These are phyloP conservation scores for Athalia cordata DNA, from an alignment of 2,888 invertebrate species.

Conservation along the genomic window DNA sequence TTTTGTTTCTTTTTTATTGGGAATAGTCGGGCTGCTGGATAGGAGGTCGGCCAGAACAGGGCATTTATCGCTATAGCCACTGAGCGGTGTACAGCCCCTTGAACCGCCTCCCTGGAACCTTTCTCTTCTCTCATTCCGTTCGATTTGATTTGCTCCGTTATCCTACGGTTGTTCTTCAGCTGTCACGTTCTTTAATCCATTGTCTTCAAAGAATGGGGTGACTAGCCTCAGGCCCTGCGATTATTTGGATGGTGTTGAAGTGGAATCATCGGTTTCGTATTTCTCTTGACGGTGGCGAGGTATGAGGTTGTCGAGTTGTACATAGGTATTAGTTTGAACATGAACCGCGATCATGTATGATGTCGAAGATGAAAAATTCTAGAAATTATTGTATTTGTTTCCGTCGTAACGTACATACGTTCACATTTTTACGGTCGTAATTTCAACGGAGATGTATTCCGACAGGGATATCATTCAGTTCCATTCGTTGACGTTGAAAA, in stretches of 20 bases:
- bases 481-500: neutral
- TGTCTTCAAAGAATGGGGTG: conserved; percentile 14
- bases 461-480: conserved; percentile 15
- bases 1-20: conserved; percentile 71
- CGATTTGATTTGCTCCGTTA: conserved; percentile 61
- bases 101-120: conserved; percentile 48
- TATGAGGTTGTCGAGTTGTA: too few species aligned
- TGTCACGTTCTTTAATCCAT: conserved; percentile 64
- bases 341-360: too few species aligned
- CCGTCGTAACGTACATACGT: neutral
- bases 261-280: too few species aligned
- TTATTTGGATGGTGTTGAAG: neutral
- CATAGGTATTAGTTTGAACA: too few species aligned
- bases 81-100: conserved; percentile 50
- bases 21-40: conserved; percentile 57
- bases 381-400: too few species aligned
- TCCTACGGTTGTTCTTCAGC: conserved; percentile 60
- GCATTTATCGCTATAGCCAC: conserved; percentile 65
- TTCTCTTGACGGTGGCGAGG: too few species aligned
- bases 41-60: conserved; percentile 64
- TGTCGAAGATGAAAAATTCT: too few species aligned
- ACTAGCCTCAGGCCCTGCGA: neutral
- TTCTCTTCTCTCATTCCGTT: conserved; percentile 30
- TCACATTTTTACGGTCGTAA: neutral
- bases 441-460: conserved; percentile 1